These are phyloP conservation scores for Anseranas semipalmata DNA, from an alignment of 2,113 vertebrate genomes.

Conservation along the genomic window DNA sequence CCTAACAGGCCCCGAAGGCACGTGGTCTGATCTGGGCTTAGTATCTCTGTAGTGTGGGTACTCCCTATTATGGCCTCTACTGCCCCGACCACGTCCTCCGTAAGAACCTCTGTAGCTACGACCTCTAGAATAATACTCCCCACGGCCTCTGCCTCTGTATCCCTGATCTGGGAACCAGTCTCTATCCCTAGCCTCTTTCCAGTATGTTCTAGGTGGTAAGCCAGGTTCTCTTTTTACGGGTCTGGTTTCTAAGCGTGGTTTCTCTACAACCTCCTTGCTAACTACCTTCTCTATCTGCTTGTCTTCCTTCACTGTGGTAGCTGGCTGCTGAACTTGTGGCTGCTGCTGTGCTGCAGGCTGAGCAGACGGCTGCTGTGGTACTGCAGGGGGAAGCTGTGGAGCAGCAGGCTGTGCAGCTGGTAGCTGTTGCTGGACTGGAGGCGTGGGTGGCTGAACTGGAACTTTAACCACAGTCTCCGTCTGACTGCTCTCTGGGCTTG, in stretches of 20 bases:
- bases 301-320: slow-evolving; percentile 78
- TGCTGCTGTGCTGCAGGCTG: slow-evolving; percentile 8
- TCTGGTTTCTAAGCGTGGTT: slow-evolving; percentile 82
- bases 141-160: slow-evolving; percentile 91
- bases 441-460: neutral
- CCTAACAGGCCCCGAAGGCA: slow-evolving; percentile 78
- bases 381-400: slow-evolving; percentile 22
- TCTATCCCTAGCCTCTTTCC: slow-evolving; percentile 89
- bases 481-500: slow-evolving; percentile 40
- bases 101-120: slow-evolving; percentile 95
- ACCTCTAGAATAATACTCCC: slow-evolving; percentile 96
- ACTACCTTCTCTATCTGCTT: slow-evolving; percentile 82
- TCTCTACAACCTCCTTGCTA: slow-evolving; percentile 80
- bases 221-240: slow-evolving; percentile 82
- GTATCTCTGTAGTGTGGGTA: slow-evolving; percentile 91
- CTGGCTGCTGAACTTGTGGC: neutral
- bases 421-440: slow-evolving; percentile 15
- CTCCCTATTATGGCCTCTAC: slow-evolving; percentile 88
- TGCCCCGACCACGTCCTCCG: slow-evolving; percentile 86
- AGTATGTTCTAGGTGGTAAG: slow-evolving; percentile 86
- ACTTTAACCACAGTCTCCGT: slow-evolving; percentile 55
- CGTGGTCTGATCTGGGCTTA: slow-evolving; percentile 84
- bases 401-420: neutral
- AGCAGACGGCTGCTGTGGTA: neutral
- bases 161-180: slow-evolving; percentile 91